Evolutionary conservation across 2,797 vertebrate species (phyloP).

Genomic region (Gymnopithys bicolor): DNA sequence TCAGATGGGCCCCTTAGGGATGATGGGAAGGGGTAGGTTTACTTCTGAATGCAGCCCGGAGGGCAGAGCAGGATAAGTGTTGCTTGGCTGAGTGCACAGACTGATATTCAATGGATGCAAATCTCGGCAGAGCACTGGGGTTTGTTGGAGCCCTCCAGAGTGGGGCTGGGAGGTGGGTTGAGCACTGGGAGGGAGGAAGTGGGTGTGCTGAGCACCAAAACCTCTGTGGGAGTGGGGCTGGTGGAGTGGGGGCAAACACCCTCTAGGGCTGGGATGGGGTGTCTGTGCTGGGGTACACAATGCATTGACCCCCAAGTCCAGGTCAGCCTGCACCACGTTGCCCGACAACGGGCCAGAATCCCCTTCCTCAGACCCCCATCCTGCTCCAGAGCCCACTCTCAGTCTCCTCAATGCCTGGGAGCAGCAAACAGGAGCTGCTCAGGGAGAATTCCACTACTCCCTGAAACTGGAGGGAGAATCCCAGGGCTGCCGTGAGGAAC

Average conservation of each 20-base stretch:
- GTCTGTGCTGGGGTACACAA: background rate
- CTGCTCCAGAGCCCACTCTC: no score
- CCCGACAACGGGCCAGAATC: background rate
- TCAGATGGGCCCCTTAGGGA: background rate
- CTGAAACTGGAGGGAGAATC: rapidly evolving
- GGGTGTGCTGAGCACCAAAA: background rate
- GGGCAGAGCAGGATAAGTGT: background rate
- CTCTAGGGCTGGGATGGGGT: rapidly evolving
- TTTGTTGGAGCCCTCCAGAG: background rate
- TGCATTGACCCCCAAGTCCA: background rate
- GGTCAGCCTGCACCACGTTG: background rate
- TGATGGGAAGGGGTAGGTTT: background rate
- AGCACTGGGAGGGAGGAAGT: background rate
- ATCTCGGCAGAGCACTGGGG: rapidly evolving
- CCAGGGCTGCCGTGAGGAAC: background rate
- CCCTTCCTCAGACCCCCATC: background rate
- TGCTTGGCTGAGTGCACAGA: rapidly evolving
- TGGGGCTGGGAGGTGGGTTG: background rate
- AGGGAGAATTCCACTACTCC: background rate
- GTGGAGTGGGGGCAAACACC: background rate
- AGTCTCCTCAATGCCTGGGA: background rate
- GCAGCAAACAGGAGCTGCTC: background rate
- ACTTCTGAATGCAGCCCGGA: background rate
- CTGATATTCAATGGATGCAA: background rate
- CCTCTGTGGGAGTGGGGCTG: rapidly evolving